Evolutionary conservation across 2,797 vertebrate species (phyloP).

Genomic region (Pipistrellus kuhlii): DNA sequence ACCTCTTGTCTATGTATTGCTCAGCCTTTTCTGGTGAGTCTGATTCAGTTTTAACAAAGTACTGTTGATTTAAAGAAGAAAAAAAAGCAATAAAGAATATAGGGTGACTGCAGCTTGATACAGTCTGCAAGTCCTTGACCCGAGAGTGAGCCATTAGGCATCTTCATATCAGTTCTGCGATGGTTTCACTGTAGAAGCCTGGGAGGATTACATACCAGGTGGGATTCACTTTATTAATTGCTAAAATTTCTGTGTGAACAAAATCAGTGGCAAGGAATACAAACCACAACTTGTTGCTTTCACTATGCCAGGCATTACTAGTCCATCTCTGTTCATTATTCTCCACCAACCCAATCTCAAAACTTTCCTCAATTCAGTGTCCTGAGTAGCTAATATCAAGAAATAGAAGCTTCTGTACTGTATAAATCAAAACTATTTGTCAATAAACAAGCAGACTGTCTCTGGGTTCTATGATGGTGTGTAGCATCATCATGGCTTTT

Average conservation of each 20-base stretch:
- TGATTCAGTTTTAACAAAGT: conserved; percentile 70
- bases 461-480: neutral
- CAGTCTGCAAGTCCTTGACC: neutral
- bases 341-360: neutral
- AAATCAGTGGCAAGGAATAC: neutral
- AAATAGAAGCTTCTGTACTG: neutral
- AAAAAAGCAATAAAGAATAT: neutral
- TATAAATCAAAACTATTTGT: neutral
- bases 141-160: neutral
- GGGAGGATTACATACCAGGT: neutral
- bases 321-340: neutral
- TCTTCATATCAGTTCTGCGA: neutral
- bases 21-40: conserved; percentile 59
- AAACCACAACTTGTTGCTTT: neutral
- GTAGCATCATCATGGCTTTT: neutral
- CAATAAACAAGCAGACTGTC: neutral
- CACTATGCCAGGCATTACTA: neutral
- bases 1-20: conserved; percentile 74
- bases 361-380: neutral
- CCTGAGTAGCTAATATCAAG: neutral
- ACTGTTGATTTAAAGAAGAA: conserved; percentile 50
- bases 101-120: neutral
- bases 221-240: neutral
- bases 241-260: neutral
- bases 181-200: neutral